These are phyloP conservation scores for Menidia beryllina DNA, from an alignment of 2,113 vertebrate species.

Conservation along the genomic window DNA sequence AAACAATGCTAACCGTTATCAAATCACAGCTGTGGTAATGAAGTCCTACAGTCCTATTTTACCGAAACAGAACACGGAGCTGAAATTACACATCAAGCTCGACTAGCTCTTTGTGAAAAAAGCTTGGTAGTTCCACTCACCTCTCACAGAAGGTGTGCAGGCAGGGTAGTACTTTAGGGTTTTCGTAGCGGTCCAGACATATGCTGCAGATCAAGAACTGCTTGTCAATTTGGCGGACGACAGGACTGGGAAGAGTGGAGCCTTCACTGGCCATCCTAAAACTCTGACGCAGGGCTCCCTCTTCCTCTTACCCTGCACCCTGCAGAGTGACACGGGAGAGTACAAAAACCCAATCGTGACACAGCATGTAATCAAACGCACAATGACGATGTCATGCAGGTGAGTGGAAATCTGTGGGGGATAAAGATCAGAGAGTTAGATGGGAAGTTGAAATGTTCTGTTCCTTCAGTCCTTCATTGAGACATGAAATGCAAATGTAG, in stretches of 20 bases:
- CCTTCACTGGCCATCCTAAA: constrained; percentile 99
- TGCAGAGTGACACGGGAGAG: constrained; percentile 66
- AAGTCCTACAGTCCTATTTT: too few species aligned
- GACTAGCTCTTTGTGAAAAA: neutral
- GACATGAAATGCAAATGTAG: constrained; percentile 55
- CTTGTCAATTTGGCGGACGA: constrained; percentile 98
- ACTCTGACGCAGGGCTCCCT: constrained; percentile 86
- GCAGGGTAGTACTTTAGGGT: constrained; percentile 98
- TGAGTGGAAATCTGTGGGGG: constrained; percentile 12
- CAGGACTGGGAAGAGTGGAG: constrained; percentile 93
- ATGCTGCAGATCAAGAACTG: constrained; percentile 99
- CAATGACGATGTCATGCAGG: neutral
- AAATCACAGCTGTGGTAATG: neutral
- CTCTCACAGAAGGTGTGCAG: constrained; percentile 89
- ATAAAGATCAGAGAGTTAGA: constrained; percentile 33
- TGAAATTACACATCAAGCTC: too few species aligned
- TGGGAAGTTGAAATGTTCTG: neutral
- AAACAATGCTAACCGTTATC: constrained; percentile 3
- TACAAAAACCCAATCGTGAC: neutral
- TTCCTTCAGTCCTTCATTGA: constrained; percentile 13
- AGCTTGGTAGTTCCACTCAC: constrained; percentile 53
- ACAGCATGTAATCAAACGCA: constrained; percentile 12
- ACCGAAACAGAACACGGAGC: too few species aligned
- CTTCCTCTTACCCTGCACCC: constrained; percentile 87
- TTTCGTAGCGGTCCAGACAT: constrained; percentile 98